Percentiles rank a stretch among this genome's conserved stretches.
phyloP scores from a whole-genome alignment of 1,140 invertebrate species.

The Cecropterus lyciades region DNA sequence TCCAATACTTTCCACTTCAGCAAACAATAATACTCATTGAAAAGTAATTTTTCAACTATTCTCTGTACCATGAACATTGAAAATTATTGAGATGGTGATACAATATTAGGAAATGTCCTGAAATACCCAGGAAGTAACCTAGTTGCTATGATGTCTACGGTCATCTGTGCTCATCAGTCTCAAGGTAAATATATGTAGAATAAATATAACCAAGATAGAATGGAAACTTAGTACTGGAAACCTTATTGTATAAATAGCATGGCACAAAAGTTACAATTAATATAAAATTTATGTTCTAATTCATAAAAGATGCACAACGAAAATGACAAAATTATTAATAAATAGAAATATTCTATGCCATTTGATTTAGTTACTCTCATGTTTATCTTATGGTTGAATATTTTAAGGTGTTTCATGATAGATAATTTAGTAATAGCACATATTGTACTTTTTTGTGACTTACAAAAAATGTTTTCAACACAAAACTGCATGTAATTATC shows the following conservation, averaged over 20 bases:
- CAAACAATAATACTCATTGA: conserved; percentile 52
- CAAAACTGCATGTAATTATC: no score
- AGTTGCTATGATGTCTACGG: conserved; percentile 15
- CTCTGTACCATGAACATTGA: conserved; percentile 60
- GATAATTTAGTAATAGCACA: no score
- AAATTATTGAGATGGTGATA: conserved; percentile 71
- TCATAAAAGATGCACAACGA: no score
- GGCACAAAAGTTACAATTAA: conserved; percentile 8
- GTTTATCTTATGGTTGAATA: no score
- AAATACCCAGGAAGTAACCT: conserved; percentile 14
- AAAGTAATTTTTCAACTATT: conserved; percentile 58
- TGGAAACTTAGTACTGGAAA: conserved; percentile 4
- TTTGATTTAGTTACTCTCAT: no score
- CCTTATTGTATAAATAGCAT: conserved; percentile 11
- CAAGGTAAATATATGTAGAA: conserved; percentile 41
- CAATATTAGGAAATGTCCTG: conserved; percentile 46
- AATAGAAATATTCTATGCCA: no score
- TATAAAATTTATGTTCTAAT: conserved; percentile 2
- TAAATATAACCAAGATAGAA: conserved; percentile 9
- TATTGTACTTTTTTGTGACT: no score
- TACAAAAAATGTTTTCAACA: no score
- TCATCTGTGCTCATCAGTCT: conserved; percentile 25
- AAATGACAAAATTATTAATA: no score
- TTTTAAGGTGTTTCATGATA: no score
- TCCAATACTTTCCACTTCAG: conserved; percentile 60